A percentile compares a stretch with the other conserved stretches of the same genome.
These are phyloP conservation scores for Drosophila dives DNA, from an alignment of 2,888 invertebrate species.

Conservation along the genomic window DNA sequence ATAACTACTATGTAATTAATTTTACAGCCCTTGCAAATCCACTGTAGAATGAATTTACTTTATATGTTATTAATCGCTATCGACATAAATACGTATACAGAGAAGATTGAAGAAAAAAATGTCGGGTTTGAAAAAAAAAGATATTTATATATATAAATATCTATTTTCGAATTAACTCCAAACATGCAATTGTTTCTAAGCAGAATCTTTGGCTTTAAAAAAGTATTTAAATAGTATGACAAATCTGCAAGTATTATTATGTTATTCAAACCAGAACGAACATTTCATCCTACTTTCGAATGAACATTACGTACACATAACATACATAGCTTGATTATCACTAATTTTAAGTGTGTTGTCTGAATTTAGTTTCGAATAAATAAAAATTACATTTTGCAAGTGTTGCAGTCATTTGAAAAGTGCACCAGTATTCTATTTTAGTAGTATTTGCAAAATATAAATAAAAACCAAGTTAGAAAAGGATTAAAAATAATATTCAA, in stretches of 20 bases:
- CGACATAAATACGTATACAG: slow-evolving; percentile 12
- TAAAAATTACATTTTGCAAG: slow-evolving; percentile 3
- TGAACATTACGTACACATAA: background rate
- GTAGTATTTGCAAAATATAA: background rate
- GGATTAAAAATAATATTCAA: background rate
- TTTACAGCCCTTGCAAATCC: slow-evolving; percentile 9
- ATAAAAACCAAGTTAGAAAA: background rate
- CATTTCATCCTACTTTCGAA: background rate
- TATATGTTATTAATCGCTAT: slow-evolving; percentile 11
- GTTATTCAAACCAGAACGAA: background rate
- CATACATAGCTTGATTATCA: slow-evolving; percentile 4
- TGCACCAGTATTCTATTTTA: background rate
- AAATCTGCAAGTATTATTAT: background rate
- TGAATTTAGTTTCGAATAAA: background rate
- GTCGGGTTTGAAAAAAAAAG: slow-evolving; percentile 1
- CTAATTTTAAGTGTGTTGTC: slow-evolving; percentile 2
- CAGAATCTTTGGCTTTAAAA: slow-evolving; percentile 1
- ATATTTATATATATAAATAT: background rate
- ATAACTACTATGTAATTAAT: slow-evolving; percentile 28
- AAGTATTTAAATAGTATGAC: background rate
- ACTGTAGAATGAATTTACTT: slow-evolving; percentile 33
- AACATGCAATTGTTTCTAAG: background rate
- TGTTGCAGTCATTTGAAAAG: background rate
- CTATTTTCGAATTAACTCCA: background rate
- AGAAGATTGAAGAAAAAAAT: slow-evolving; percentile 5